These are phyloP conservation scores for Piscicola geometra DNA, from an alignment of 2,888 invertebrate species.

Conservation along the genomic window DNA sequence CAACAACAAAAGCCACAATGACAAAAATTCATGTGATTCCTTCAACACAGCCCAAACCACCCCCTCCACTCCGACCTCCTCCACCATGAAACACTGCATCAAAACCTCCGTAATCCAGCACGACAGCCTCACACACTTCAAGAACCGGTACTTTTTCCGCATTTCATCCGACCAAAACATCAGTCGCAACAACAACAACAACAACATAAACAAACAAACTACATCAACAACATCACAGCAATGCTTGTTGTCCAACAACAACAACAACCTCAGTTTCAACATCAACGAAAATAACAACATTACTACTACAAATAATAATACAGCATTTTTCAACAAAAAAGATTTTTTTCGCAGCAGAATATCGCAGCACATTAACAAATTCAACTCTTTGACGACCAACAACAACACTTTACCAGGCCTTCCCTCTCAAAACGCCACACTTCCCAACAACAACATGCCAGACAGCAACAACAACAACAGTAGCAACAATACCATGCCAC, in stretches of 20 bases:
- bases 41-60: neutral
- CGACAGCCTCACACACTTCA: neutral
- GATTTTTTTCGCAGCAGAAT: neutral
- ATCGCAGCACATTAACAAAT: too few species aligned
- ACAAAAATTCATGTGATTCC: too few species aligned
- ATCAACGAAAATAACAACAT: neutral
- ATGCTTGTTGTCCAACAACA: neutral
- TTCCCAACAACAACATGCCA: too few species aligned
- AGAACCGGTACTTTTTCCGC: neutral
- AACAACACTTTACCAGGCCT: too few species aligned
- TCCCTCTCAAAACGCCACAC: too few species aligned
- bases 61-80: neutral
- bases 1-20: too few species aligned
- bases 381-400: too few species aligned
- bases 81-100: neutral
- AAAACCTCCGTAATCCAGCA: neutral
- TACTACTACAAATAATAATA: neutral
- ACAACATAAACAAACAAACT: neutral
- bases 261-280: too few species aligned
- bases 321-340: neutral
- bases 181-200: neutral
- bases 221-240: neutral
- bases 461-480: too few species aligned
- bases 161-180: neutral
- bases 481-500: too few species aligned